Evolutionary conservation across 2,113 vertebrate genomes (phyloP).

Genomic region (Lepus europaeus): DNA sequence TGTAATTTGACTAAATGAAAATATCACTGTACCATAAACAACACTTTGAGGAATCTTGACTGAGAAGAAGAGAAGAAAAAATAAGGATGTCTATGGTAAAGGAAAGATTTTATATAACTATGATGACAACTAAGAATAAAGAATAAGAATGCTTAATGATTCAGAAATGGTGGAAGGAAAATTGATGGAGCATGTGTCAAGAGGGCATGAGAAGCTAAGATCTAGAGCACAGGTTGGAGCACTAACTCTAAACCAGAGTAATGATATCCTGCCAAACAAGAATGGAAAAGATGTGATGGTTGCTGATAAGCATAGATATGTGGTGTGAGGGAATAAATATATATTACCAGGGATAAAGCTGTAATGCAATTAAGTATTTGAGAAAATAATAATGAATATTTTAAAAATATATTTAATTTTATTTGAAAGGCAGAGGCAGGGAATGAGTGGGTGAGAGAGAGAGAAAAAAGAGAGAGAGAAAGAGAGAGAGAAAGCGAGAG

Average conservation of each 20-base stretch:
- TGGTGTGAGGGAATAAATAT: neutral
- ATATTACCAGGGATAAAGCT: neutral
- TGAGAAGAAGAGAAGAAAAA: neutral
- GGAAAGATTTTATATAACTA: neutral
- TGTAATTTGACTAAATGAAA: neutral
- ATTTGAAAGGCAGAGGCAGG: no score
- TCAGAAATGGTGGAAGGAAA: neutral
- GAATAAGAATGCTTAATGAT: neutral
- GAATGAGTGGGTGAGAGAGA: no score
- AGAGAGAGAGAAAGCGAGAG: no score
- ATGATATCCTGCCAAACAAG: neutral
- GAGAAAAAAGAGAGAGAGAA: no score
- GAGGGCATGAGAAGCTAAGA: neutral
- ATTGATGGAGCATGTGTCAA: neutral
- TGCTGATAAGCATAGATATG: neutral
- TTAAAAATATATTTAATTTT: no score
- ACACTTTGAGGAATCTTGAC: neutral
- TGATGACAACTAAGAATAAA: neutral
- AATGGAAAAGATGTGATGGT: neutral
- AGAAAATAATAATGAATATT: constrained; percentile 33
- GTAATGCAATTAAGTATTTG: neutral
- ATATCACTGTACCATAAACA: neutral
- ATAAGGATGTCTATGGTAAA: neutral
- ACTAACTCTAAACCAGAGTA: neutral
- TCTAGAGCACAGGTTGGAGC: neutral